These are phyloP conservation scores for Philopotamus ludificatus DNA, from an alignment of 1,140 invertebrate genomes.

Conservation along the genomic window DNA sequence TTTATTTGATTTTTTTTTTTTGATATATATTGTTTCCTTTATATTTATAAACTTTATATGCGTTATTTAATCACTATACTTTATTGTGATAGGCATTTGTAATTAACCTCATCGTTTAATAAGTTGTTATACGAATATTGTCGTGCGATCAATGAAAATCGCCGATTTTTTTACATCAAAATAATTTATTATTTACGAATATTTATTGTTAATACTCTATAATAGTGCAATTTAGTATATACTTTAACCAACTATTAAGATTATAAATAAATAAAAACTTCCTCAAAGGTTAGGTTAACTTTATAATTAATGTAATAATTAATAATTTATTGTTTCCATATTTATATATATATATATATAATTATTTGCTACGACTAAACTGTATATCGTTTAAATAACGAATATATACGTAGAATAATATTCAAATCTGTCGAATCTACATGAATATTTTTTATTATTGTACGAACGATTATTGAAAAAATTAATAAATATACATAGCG, in stretches of 20 bases:
- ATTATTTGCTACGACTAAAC: background rate
- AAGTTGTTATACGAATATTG: background rate
- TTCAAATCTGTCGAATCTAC: background rate
- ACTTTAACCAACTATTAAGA: background rate
- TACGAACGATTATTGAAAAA: background rate
- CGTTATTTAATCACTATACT: background rate
- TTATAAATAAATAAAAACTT: too few species aligned
- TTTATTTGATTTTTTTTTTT: background rate
- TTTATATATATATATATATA: background rate
- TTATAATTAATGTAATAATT: background rate
- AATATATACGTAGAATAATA: too few species aligned
- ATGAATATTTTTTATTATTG: background rate
- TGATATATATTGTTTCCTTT: background rate
- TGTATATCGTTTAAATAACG: too few species aligned
- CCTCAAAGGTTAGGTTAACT: too few species aligned
- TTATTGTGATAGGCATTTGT: conserved; percentile 9
- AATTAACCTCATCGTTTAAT: background rate
- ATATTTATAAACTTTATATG: background rate
- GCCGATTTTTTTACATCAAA: background rate
- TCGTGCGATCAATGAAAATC: background rate
- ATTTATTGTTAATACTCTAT: background rate
- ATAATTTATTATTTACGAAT: background rate
- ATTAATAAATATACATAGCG: background rate
- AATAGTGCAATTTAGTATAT: background rate
- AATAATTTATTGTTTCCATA: background rate